Conservation (phyloP, 2,113 vertebrate species). For the Taxidea taxus region DNA sequence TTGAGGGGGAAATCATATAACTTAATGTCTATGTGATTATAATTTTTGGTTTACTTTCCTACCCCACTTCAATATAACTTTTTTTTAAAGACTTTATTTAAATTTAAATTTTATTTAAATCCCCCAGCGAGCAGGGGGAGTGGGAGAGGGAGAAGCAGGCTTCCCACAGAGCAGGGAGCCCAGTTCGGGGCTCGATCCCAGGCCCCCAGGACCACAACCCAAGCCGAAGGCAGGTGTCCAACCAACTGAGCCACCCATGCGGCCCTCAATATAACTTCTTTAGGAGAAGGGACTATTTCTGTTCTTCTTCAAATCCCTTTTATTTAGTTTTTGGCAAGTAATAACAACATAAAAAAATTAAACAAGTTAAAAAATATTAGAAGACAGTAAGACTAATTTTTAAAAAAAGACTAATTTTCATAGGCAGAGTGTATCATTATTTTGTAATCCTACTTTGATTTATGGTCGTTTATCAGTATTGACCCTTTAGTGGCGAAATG, state of each 20-base stretch:
- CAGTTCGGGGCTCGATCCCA: no score
- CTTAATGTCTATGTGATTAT: background rate
- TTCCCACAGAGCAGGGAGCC: no score
- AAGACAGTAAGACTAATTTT: background rate
- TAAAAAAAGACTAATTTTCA: background rate
- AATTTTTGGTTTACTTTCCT: constrained; percentile 35
- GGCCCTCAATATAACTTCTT: background rate
- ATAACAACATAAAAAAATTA: background rate
- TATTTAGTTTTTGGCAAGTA: constrained; percentile 29
- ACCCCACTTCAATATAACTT: constrained; percentile 20
- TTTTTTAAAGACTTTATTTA: no score
- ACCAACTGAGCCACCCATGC: no score
- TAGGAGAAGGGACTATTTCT: background rate
- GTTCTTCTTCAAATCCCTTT: constrained; percentile 13
- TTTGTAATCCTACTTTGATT: constrained; percentile 42
- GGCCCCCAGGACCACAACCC: no score
- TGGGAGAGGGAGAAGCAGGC: no score
- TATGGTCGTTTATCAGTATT: background rate
- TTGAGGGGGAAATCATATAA: background rate
- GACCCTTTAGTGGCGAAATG: background rate
- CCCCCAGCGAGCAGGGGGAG: no score
- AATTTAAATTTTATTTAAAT: no score
- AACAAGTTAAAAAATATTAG: constrained; percentile 3
- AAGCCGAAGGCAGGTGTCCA: no score
- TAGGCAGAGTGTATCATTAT: background rate